Conservation (phyloP, 2,888 invertebrate species). For the Mythimna albipuncta region DNA sequence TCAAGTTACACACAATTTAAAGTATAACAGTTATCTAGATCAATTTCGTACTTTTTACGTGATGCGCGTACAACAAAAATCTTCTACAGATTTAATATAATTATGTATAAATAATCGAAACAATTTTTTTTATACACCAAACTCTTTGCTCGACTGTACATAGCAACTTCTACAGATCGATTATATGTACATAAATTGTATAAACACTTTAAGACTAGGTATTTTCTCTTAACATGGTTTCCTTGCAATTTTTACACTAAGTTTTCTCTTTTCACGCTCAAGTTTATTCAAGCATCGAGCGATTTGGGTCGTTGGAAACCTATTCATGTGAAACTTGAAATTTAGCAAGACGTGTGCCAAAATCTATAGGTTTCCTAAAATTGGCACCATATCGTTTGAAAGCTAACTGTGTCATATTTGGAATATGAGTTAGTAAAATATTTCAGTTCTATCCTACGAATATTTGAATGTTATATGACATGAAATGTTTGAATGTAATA, state of each 20-base stretch:
- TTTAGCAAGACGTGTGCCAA: conserved; percentile 44
- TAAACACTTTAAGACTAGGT: not conserved
- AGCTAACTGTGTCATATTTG: conserved; percentile 4
- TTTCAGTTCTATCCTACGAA: no score
- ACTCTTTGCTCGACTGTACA: not conserved
- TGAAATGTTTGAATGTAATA: no score
- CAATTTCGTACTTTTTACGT: no score
- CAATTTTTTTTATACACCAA: not conserved
- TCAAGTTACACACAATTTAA: no score
- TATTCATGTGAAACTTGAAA: conserved; percentile 40
- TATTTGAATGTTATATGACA: no score
- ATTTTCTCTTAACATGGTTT: not conserved
- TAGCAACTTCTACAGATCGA: not conserved
- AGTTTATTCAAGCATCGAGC: conserved; percentile 40
- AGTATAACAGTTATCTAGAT: no score
- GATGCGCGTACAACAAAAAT: no score
- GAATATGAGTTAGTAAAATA: not conserved
- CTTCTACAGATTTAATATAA: no score
- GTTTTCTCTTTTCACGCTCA: not conserved
- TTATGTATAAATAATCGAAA: no score
- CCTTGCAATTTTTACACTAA: conserved; percentile 6
- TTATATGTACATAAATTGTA: not conserved
- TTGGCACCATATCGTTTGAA: conserved; percentile 25
- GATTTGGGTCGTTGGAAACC: conserved; percentile 39
- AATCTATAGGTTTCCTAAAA: conserved; percentile 46